Base-by-base conservation (phyloP, 2,113 vertebrate genomes). In the Emberiza fucata region DNA sequence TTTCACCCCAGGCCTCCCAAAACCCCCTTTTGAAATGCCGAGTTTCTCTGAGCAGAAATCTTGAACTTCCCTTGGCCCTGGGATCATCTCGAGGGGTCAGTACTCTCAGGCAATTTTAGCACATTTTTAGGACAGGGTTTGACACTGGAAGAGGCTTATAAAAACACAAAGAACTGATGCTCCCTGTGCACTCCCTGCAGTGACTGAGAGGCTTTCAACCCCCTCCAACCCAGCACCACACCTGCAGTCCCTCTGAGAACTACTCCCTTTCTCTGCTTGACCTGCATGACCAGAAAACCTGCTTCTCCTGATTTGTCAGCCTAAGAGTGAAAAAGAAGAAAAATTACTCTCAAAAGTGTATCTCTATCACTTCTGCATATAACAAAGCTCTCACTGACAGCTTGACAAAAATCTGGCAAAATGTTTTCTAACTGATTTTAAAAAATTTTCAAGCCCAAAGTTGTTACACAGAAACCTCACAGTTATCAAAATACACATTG, bases 161-260 rank as follows among this genome's bases (percentile, higher is more conserved):
- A 29, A 65, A 51, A 5, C 31, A 21, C 28, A 35, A 1, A 7
- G 37, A 76, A 21, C 12, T 0, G 8, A 68, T 6, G 5, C 16
- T 53, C 22, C 60, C 47, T 15, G 31, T 5, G 31, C 21, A 3
- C 29, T 76, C 61, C 60, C 40, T 61, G 79, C 75, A 75, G 37
- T 1, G n/a, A 40, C 40, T 22, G 45, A 31, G 16, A 24, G 47
- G 47, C 7, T 53, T 69, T 37, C 14, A 0, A 0, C 1, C 40
- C 40, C 35, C 40, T 60, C 45, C 50, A 61, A 9, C 13, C n/a
- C 23, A 54, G 48, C 40, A 56, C 82, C 60, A 81, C 50, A 47
- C 24, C 15, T 35, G 18, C 11, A 78, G 37, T 5, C 51, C 56
- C 37, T 35, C 42, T 6, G 4, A 81, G 57, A 81, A 45, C 18